Base-by-base conservation (phyloP, 2,888 invertebrate species). In the Tribolium freemani region DNA sequence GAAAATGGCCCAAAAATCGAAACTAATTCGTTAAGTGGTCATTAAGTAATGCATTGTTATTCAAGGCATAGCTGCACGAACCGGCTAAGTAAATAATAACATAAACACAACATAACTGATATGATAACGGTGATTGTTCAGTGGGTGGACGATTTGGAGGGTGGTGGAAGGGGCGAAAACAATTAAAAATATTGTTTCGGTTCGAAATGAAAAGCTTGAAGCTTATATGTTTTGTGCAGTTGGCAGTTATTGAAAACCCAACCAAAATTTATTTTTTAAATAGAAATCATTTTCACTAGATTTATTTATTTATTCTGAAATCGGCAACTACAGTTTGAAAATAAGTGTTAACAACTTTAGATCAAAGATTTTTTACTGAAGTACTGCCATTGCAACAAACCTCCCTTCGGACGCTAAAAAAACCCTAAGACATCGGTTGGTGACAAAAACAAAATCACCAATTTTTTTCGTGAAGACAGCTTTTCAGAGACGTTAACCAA, bases 11-110 rank as follows among this genome's bases (percentile, higher is more conserved):
- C 26, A 26, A 26, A 26, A 26, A 26, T 3, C 26, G 26, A 38
- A 20, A 46, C 51, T 50, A 63, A 48, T 63, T 63, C 50, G 53
- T 64, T 45, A 54, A 54, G 45, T 13, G 53, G 53, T 54, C 20
- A 45, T 54, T 54, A 64, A 64, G 54, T 64, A 53, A 54, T 54
- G 64, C 26, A 21, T 31, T 64, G 21, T 64, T 64, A 54, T 45
- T 64, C 45, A 44, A 45, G 16, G 20, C n/a, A 30, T 53, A 54
- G 53, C 53, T 8, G 16, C 38, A 44, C 38, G 20, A 53, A 38
- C 53, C 45, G 21, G 10, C 45, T 64, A 45, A 45, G 64, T 64
- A 53, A 64, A 64, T 64, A 54, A 54, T 54, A 64, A 64, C 50
- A 51, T 61, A 61, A 44, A 64, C 50, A 51, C 48, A 48, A 38